Conservation (phyloP, 2,113 vertebrate species). For the Pteruthius melanotis region DNA sequence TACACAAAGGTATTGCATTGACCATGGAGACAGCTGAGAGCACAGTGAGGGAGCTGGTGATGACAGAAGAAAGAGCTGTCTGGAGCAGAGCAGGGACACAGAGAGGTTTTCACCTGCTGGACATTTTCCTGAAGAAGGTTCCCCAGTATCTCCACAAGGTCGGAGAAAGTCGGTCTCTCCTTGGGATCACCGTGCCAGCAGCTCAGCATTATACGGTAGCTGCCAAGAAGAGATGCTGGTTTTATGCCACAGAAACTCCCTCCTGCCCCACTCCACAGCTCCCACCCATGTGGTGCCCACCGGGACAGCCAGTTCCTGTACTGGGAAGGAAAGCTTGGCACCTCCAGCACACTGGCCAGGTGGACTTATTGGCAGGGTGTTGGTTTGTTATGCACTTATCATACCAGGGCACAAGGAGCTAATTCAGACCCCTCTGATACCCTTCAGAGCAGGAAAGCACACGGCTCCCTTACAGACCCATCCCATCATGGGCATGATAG, state of each 20-base stretch:
- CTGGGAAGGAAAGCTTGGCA: background rate
- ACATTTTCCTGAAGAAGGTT: slow-evolving; percentile 89
- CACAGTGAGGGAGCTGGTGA: background rate
- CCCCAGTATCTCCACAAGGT: slow-evolving; percentile 90
- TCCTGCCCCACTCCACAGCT: background rate
- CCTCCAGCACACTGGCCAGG: background rate
- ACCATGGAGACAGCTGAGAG: background rate
- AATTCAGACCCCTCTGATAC: background rate
- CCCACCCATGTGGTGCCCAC: background rate
- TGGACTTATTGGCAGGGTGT: background rate
- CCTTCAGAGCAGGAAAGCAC: background rate
- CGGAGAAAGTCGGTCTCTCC: slow-evolving; percentile 87
- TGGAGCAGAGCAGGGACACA: background rate
- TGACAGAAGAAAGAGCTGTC: background rate
- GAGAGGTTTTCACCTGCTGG: slow-evolving; percentile 77
- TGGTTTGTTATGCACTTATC: background rate
- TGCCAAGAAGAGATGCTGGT: slow-evolving; percentile 54
- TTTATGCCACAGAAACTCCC: background rate
- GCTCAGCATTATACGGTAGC: slow-evolving; percentile 94
- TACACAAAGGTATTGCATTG: background rate
- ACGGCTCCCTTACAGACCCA: background rate
- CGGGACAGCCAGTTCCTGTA: background rate
- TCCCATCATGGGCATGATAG: background rate
- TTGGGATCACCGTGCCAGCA: slow-evolving; percentile 96
- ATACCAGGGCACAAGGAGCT: background rate